Base-by-base conservation (phyloP, 2,888 invertebrate genomes). In the Phasia obesa region DNA sequence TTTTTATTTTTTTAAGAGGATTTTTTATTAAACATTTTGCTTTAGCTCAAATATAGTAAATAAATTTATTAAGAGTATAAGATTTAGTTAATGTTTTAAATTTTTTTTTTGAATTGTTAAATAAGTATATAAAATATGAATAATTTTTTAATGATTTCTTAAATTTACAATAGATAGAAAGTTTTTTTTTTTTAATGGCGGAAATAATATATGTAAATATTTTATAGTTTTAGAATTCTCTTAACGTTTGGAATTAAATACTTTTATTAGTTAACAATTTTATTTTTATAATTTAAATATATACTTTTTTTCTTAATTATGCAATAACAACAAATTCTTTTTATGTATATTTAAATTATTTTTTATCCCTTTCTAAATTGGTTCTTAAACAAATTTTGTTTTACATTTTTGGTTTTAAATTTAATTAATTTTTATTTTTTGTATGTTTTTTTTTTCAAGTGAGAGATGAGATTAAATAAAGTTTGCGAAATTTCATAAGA, bases 271-370 rank as follows among this genome's bases (percentile, higher is more conserved):
- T 65, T 78, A 67, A 77, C 65, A 67, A 62, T 47, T 67, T 27
- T 9, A 2, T 21, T 47, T 75, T 62, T 53, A 5, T 73, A 62
- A 71, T 73, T 80, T 73, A 19, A 73, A 76, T 80, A 73, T 57
- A 74, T 11, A 23, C 11, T 70, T 73, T 74, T 38, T 62, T 51
- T 42, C n/a, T 69, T 76, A 59, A 38, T 57, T 49, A 74, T 71
- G 74, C 64, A 80, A 77, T 76, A 73, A 80, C 76, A 84, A 83
- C 71, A 71, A 71, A 44, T 82, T 60, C 59, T n/a, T 35, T 25
- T 69, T 44, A 21, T 67, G n/a, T 51, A 2, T 47, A 38, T 51
- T 21, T 59, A 38, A 35, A 51, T 31, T 31, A 65, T 67, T 27
- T 67, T 78, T 31, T 23, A 47, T 7, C 11, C 11, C 65, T 76